Evolutionary conservation across 2,797 vertebrate genomes (phyloP).

Genomic region (Hydrolagus colliei): DNA sequence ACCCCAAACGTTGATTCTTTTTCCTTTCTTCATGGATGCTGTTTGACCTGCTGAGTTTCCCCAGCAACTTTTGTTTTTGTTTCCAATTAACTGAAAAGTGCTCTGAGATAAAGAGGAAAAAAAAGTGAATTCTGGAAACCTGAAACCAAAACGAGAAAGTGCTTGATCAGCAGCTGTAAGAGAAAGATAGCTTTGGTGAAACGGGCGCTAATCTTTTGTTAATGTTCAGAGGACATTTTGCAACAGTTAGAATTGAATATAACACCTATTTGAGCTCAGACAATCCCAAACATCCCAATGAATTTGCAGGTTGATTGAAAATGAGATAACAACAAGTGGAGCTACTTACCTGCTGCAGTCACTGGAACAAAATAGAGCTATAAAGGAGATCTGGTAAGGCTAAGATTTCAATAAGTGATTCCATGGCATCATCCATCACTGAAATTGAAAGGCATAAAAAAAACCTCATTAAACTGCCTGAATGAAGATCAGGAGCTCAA

Average conservation of each 20-base stretch:
- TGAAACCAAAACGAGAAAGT: too few relatives aligned
- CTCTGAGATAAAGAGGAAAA: too few relatives aligned
- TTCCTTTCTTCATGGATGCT: too few relatives aligned
- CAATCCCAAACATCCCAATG: background rate
- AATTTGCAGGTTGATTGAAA: conserved; percentile 74
- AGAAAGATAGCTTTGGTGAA: too few relatives aligned
- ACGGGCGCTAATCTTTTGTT: too few relatives aligned
- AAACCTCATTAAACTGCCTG: background rate
- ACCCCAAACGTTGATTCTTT: too few relatives aligned
- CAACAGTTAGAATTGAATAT: background rate
- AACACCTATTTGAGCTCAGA: background rate
- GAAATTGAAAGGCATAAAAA: background rate
- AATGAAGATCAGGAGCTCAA: background rate
- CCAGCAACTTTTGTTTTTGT: too few relatives aligned
- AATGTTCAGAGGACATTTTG: too few relatives aligned
- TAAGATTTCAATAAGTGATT: background rate
- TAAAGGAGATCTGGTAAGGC: conserved; percentile 82
- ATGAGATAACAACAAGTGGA: conserved; percentile 70
- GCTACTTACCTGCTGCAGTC: conserved; percentile 59
- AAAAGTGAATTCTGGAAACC: too few relatives aligned
- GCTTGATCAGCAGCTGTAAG: too few relatives aligned
- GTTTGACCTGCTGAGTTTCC: too few relatives aligned
- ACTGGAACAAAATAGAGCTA: conserved; percentile 61
- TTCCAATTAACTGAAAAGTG: too few relatives aligned
- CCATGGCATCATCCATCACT: background rate